Conservation (phyloP, 2,888 invertebrate genomes). For the Parnassius smintheus region DNA sequence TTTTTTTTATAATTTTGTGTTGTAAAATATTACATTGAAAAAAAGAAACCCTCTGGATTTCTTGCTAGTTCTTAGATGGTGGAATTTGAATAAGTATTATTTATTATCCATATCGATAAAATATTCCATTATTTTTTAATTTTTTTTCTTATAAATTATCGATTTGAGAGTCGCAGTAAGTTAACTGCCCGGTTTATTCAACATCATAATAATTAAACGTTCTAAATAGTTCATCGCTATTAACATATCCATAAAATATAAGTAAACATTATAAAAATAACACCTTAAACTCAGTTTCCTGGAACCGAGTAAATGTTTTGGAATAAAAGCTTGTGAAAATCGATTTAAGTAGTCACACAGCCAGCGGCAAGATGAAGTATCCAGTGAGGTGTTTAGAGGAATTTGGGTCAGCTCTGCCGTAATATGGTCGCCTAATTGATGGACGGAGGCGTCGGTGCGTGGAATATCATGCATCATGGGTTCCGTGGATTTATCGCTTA, state of each 20-base stretch:
- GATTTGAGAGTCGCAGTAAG: neutral
- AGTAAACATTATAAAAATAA: neutral
- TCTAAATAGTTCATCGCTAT: neutral
- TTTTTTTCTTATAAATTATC: neutral
- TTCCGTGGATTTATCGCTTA: neutral
- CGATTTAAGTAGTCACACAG: neutral
- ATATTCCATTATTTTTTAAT: neutral
- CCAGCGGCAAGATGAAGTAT: neutral
- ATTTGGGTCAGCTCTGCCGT: constrained; percentile 1
- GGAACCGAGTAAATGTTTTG: constrained; percentile 4
- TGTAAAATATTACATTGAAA: no score
- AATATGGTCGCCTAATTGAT: neutral
- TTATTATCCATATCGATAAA: no score
- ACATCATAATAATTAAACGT: neutral
- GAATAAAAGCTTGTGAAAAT: neutral
- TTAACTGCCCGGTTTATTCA: neutral
- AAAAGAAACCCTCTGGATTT: no score
- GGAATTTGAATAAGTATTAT: no score
- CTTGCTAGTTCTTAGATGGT: no score
- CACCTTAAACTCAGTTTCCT: neutral
- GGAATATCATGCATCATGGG: neutral
- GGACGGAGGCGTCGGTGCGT: neutral
- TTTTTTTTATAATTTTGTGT: no score
- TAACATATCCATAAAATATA: constrained; percentile 1
- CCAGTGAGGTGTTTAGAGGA: neutral